A percentile compares a stretch with the other conserved stretches of the same genome.
Conservation (phyloP, 1,140 invertebrate genomes). For the Nasonia giraulti region DNA sequence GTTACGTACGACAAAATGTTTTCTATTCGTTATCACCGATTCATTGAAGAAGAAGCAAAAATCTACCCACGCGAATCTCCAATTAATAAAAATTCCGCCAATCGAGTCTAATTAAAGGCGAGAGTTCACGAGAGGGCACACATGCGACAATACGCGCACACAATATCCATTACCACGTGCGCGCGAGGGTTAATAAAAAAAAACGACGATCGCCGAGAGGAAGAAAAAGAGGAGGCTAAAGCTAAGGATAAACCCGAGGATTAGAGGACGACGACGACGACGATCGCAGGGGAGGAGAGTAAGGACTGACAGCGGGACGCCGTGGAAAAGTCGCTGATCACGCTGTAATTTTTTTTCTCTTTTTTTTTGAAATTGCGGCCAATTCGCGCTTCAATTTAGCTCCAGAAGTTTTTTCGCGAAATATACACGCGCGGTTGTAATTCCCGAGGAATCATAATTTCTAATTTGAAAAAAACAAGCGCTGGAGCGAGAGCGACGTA, state of each 20-base stretch:
- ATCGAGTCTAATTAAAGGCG: neutral
- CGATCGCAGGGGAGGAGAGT: neutral
- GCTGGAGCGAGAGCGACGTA: neutral
- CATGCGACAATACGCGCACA: neutral
- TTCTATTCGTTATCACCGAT: too few species aligned
- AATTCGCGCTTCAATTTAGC: neutral
- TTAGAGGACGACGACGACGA: conserved; percentile 2
- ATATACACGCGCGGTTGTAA: neutral
- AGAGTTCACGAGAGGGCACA: neutral
- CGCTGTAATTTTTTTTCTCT: conserved; percentile 3
- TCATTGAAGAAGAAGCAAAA: neutral
- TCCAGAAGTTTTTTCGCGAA: neutral
- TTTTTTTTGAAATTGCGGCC: neutral
- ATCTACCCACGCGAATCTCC: neutral
- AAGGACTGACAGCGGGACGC: neutral
- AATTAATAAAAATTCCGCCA: neutral
- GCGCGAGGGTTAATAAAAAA: conserved; percentile 9
- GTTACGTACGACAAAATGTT: too few species aligned
- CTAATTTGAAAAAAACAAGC: neutral
- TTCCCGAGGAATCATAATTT: neutral
- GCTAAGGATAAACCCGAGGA: neutral
- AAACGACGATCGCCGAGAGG: neutral
- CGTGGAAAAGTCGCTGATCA: conserved; percentile 15
- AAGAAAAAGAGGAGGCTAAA: neutral
- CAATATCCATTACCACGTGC: neutral